Evolutionary conservation across 2,888 invertebrate genomes (phyloP).

Genomic region (Rotaria magnacalcarata): DNA sequence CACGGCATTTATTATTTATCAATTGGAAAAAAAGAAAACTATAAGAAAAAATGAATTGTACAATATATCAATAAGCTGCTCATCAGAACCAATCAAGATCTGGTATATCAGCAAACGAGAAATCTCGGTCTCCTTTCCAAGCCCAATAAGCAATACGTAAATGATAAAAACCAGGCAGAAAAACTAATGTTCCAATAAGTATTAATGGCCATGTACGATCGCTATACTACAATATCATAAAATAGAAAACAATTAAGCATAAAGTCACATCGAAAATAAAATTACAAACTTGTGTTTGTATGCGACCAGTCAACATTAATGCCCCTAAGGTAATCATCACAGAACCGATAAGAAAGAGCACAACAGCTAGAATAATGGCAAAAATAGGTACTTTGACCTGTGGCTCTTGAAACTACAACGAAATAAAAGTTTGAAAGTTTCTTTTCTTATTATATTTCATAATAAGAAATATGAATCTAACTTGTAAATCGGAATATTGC

Average conservation of each 20-base stretch:
- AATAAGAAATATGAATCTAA: too few species aligned
- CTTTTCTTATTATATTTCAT: neutral
- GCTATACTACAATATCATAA: conserved; percentile 65
- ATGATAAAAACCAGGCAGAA: conserved; percentile 84
- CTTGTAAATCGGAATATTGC: conserved; percentile 30
- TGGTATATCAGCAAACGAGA: conserved; percentile 80
- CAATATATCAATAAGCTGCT: neutral
- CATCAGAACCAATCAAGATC: conserved; percentile 38
- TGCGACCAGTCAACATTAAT: conserved; percentile 74
- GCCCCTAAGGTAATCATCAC: conserved; percentile 72
- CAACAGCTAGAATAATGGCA: conserved; percentile 72
- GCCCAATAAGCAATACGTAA: conserved; percentile 80
- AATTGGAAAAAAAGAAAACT: too few species aligned
- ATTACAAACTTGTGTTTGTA: conserved; percentile 68
- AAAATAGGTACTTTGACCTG: conserved; percentile 75
- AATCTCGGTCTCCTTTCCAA: conserved; percentile 75
- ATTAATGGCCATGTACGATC: conserved; percentile 84
- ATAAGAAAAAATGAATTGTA: neutral
- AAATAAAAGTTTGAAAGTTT: neutral
- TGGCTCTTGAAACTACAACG: conserved; percentile 59
- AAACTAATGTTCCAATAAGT: conserved; percentile 79
- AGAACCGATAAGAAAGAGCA: conserved; percentile 74
- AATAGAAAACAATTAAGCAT: conserved; percentile 47
- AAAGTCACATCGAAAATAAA: conserved; percentile 11
- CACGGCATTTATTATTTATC: too few species aligned